Conservation (phyloP, 1,140 invertebrate species). For the Cepaea nemoralis region DNA sequence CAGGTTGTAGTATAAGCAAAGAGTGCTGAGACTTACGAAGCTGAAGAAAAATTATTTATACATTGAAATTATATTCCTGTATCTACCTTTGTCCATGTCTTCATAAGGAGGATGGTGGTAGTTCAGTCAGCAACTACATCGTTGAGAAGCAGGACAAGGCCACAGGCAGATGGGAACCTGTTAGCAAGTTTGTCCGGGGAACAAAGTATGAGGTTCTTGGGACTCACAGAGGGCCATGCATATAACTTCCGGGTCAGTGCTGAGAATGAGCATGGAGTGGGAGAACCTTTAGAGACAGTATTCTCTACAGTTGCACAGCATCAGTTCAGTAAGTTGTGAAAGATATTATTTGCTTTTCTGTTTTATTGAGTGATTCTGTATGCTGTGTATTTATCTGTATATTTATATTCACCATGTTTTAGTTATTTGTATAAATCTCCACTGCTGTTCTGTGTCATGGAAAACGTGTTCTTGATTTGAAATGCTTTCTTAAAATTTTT, state of each 20-base stretch:
- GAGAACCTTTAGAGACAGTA: constrained; percentile 89
- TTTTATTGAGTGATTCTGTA: too few species aligned
- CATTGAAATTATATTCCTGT: too few species aligned
- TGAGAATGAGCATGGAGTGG: constrained; percentile 97
- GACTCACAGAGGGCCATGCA: constrained; percentile 91
- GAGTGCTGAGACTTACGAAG: too few species aligned
- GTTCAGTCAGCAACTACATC: constrained; percentile 96
- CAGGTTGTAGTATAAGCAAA: too few species aligned
- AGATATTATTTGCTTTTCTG: background rate
- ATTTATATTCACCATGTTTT: too few species aligned
- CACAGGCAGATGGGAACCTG: constrained; percentile 91
- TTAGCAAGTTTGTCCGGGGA: constrained; percentile 92
- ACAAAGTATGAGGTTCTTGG: constrained; percentile 95
- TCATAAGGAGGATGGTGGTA: constrained; percentile 90
- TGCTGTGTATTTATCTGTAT: too few species aligned
- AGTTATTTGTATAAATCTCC: too few species aligned
- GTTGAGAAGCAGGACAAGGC: constrained; percentile 96
- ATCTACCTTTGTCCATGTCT: background rate
- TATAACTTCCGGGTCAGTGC: constrained; percentile 95
- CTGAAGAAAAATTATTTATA: too few species aligned
- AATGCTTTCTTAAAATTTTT: too few species aligned
- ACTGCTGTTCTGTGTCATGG: too few species aligned
- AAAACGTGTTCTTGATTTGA: too few species aligned
- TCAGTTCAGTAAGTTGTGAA: constrained; percentile 83
- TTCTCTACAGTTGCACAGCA: constrained; percentile 92